Conservation (phyloP, 2,113 vertebrate species). For the Pleuronectes platessa region DNA sequence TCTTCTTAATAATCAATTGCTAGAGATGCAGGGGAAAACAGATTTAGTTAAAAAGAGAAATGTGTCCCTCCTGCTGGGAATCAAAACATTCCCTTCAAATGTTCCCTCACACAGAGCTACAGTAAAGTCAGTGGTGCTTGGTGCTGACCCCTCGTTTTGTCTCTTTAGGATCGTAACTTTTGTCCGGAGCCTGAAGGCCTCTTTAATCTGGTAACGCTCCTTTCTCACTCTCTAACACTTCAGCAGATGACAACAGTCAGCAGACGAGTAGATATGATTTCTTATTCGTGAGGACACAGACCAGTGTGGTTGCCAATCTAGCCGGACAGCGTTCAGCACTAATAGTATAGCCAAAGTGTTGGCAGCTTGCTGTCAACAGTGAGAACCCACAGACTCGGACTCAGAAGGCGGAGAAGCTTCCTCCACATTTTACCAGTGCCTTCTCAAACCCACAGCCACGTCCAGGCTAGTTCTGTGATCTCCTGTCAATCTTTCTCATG, state of each 20-base stretch:
- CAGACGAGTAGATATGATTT: not conserved
- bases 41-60: not conserved
- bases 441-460: slow-evolving; percentile 68
- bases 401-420: slow-evolving; percentile 60
- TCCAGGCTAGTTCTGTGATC: slow-evolving; percentile 35
- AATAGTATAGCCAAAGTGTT: slow-evolving; percentile 64
- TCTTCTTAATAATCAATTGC: not conserved
- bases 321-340: slow-evolving; percentile 56
- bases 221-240: not conserved
- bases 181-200: not conserved
- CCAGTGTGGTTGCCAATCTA: slow-evolving; percentile 12
- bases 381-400: slow-evolving; percentile 49
- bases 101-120: not conserved
- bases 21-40: not conserved
- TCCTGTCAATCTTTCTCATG: slow-evolving; percentile 11
- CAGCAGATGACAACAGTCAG: not conserved
- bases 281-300: slow-evolving; percentile 8
- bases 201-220: too few relatives aligned
- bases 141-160: not conserved
- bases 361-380: slow-evolving; percentile 52
- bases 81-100: slow-evolving; percentile 47
- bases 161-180: not conserved
- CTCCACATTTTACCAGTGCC: slow-evolving; percentile 72
- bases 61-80: slow-evolving; percentile 3
- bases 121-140: not conserved